A percentile compares a stretch with the other conserved stretches of the same genome.
Evolutionary conservation across 2,888 invertebrate species (phyloP).

Genomic region (Diplazon laetatorius): DNA sequence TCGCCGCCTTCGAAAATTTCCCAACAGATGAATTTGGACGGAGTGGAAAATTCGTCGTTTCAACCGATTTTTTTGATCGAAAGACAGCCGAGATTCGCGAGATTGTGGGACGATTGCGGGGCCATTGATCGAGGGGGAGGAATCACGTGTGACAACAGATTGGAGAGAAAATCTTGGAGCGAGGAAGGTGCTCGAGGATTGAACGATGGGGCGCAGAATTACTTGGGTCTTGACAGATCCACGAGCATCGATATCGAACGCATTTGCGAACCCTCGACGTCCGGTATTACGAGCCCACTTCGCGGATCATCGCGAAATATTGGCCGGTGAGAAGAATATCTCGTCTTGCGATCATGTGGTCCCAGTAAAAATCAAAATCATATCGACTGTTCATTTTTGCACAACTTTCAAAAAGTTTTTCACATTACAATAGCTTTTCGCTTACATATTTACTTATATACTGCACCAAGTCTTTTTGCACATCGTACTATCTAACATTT

Average conservation of each 20-base stretch:
- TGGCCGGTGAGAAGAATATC: conserved; percentile 39
- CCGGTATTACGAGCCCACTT: conserved; percentile 58
- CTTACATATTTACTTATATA: too few species aligned
- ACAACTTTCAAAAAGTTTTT: too few species aligned
- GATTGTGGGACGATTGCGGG: conserved; percentile 29
- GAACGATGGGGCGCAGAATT: conserved; percentile 18
- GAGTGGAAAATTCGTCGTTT: not conserved
- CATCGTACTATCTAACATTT: too few species aligned
- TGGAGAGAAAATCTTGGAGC: conserved; percentile 67
- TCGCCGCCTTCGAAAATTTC: conserved; percentile 42
- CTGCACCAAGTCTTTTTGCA: too few species aligned
- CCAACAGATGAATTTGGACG: not conserved
- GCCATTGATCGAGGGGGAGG: not conserved
- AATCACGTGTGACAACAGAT: conserved; percentile 36
- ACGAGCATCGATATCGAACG: conserved; percentile 60
- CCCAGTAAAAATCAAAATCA: too few species aligned
- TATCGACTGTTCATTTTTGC: too few species aligned
- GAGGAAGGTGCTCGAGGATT: conserved; percentile 54
- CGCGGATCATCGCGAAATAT: conserved; percentile 55
- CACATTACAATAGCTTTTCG: too few species aligned
- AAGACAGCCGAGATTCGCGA: conserved; percentile 48
- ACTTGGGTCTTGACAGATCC: conserved; percentile 51
- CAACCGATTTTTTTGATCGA: conserved; percentile 10
- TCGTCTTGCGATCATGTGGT: too few species aligned
- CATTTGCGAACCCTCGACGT: conserved; percentile 68